Base-by-base conservation (phyloP, 2,888 invertebrate species). In the Dastarcus helophoroides region DNA sequence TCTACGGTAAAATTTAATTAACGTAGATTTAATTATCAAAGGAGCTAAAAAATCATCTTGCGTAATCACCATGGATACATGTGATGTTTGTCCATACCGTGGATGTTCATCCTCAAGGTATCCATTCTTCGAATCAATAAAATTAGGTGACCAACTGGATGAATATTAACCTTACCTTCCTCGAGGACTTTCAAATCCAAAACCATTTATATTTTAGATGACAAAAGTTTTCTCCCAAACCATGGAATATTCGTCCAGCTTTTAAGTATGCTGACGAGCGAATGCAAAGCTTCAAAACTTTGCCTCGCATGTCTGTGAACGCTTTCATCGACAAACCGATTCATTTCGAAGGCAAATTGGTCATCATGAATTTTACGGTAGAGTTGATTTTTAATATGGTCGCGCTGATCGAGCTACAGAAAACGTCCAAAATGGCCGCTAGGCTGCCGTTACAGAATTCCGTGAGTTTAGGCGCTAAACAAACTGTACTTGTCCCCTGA, bases 371-470 rank as follows among this genome's bases (percentile, higher is more conserved):
- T 32, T 38, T 58, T 16, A 57, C 60, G 2, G 29, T 58, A 2
- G 58, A 61, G 42, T 55, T 58, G 2, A 47, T 60, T 35, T 58
- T 53, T 36, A 59, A 59, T 39, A 29, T 54, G 25, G 57, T 57
- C 8, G 14, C 43, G 3, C 40, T 56, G 37, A 40, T 46, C 29
- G 26, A 35, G 4, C 30, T 37, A 2, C 42, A 51, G 16, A 49
- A 53, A 47, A 42, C 49, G n/a, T 58, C 52, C 35, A 47, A 44
- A 38, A 34, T 55, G 21, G 46, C 50, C 29, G 42, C 41, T 5
- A 33, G 44, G 22, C 14, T 54, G 10, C 52, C 54, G 9, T 35
- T 45, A 23, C 33, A 42, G 23, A 36, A 42, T 33, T 28, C 34
- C 7, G 44, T 42, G 39, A 37, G 27, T 26, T 25, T 25, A 24